Base-by-base conservation (phyloP, 2,888 invertebrate species). In the Drosophila leonis region DNA sequence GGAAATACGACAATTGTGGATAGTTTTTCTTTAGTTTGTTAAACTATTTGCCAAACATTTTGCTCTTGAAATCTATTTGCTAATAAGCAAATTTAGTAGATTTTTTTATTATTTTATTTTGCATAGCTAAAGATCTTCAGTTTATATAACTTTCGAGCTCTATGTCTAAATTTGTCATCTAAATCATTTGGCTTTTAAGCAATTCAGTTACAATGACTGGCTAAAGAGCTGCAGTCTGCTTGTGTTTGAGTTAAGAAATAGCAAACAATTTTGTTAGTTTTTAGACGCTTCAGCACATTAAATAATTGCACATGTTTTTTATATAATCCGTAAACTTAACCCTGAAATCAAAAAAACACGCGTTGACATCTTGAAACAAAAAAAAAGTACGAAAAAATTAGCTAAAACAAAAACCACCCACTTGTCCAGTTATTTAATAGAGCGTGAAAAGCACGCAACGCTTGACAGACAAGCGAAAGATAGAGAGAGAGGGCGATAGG, bases 401-500 rank as follows among this genome's bases (percentile, higher is more conserved):
- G 12, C 20, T 46, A 35, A 52, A 52, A 31, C 39, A 18, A 27
- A 29, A 56, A 8, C 41, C 75, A 75, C 63, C 75, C 59, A 74
- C 49, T 74, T 80, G 77, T 72, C 68, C 78, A 80, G 77, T 76
- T 76, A 79, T 63, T 79, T 67, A 79, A 81, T 81, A 79, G 79
- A 79, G 79, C 79, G 74, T 81, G 78, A 81, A 79, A 79, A 78
- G 72, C 76, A 72, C 62, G 67, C 73, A 73, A 67, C 66, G 75
- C 18, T 65, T 80, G 78, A 72, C 77, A 13, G 49, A 31, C 3
- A 33, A 42, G 56, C 37, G 33, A 12, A 24, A 15, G 10, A 27
- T 20, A 41, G n/a, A 9, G 51, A 20, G 42, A 7, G 44, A 24
- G 44, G 4, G 7, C 33, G 44, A 9, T 8, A 0, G 44, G 24